phyloP scores from a whole-genome alignment of 37 sponge, comb jelly and placozoan genomes.

The Axinella damicornis region DNA sequence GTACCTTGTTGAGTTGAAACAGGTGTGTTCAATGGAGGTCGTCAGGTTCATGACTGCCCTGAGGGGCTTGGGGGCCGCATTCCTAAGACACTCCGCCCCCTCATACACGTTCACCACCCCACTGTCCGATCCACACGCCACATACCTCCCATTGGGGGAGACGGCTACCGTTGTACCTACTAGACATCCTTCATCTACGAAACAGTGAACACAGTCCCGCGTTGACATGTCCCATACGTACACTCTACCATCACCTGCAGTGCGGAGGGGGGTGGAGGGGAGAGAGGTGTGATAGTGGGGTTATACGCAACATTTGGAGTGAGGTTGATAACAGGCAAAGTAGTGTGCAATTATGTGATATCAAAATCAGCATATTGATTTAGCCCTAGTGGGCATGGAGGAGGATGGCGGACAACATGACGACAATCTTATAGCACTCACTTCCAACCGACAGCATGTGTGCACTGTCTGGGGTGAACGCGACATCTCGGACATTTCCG shows the following conservation, averaged over 20 bases:
- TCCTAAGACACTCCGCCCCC: conserved; percentile 17
- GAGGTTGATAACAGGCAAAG: too few species aligned
- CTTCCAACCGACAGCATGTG: conserved; percentile 84
- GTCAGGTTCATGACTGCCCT: conserved; percentile 85
- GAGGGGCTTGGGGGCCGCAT: conserved; percentile 71
- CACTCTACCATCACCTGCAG: conserved; percentile 88
- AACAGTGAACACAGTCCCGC: conserved; percentile 83
- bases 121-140: conserved; percentile 86
- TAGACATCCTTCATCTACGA: conserved; percentile 87
- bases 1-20: conserved; percentile 79
- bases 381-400: too few species aligned
- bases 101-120: conserved; percentile 93
- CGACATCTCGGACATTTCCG: conserved; percentile 74
- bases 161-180: conserved; percentile 56
- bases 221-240: conserved; percentile 95
- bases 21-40: conserved; percentile 48
- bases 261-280: too few species aligned
- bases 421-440: too few species aligned
- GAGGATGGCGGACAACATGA: too few species aligned
- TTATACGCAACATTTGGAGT: too few species aligned
- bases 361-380: too few species aligned
- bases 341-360: too few species aligned
- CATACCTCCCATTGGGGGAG: conserved; percentile 55
- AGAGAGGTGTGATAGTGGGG: too few species aligned
- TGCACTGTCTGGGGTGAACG: conserved; percentile 74